phyloP scores from a whole-genome alignment of 2,797 vertebrate species.

The Adrianichthys oophorus region DNA sequence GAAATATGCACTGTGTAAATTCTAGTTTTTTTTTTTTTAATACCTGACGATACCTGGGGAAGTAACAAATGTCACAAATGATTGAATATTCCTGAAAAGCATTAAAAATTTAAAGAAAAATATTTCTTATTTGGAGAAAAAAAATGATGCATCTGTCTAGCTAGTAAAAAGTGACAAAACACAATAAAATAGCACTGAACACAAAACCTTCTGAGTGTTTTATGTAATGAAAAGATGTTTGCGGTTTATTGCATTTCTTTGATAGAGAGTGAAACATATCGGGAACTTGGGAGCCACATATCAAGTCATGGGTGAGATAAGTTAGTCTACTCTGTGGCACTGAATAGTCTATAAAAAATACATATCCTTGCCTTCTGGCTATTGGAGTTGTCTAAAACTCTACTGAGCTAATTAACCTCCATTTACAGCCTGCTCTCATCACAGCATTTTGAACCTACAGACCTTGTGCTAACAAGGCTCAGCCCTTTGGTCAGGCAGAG shows the following conservation, averaged over 20 bases:
- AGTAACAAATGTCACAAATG: too few species aligned
- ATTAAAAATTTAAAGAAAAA: neutral
- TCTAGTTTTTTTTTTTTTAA: too few species aligned
- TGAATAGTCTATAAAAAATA: constrained; percentile 48
- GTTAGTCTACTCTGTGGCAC: constrained; percentile 30
- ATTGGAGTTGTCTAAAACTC: constrained; percentile 27
- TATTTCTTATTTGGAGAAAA: neutral
- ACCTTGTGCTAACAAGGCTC: constrained; percentile 38
- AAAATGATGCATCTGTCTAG: constrained; percentile 17
- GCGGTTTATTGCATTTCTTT: constrained; percentile 24
- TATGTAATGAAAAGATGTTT: constrained; percentile 21
- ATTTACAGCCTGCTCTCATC: constrained; percentile 48
- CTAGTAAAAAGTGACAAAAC: constrained; percentile 15
- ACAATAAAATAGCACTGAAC: neutral
- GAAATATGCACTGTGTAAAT: too few species aligned
- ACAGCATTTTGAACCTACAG: constrained; percentile 39
- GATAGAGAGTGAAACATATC: constrained; percentile 26
- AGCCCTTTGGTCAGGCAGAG: constrained; percentile 27
- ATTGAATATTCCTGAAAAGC: neutral
- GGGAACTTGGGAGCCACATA: constrained; percentile 22
- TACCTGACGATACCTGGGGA: too few species aligned
- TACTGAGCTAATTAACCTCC: constrained; percentile 59
- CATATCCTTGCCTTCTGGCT: constrained; percentile 28
- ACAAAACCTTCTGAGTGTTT: constrained; percentile 1
- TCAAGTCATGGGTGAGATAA: constrained; percentile 38